Conservation (phyloP, 2,797 vertebrate genomes). For the Coranthus polyacanthus region DNA sequence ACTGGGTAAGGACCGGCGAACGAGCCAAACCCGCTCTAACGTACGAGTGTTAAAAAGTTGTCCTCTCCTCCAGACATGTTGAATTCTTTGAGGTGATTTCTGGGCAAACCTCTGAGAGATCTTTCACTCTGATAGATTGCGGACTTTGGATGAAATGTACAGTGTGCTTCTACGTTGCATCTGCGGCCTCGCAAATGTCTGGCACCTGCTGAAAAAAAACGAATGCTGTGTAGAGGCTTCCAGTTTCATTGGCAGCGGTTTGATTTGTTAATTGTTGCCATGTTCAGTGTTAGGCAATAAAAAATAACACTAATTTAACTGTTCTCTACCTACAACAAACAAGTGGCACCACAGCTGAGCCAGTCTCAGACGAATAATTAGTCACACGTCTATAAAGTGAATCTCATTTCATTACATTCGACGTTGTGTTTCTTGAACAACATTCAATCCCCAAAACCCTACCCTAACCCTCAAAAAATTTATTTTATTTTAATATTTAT, state of each 20-base stretch:
- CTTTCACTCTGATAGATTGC: slow-evolving; percentile 26
- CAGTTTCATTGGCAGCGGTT: background rate
- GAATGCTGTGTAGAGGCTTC: slow-evolving; percentile 5
- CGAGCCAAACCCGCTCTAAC: slow-evolving; percentile 5
- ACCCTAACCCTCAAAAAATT: background rate
- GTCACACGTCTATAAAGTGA: no score
- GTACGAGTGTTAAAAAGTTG: background rate
- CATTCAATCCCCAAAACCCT: no score
- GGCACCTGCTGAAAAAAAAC: background rate
- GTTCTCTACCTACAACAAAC: background rate
- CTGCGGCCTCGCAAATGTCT: background rate
- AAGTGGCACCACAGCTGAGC: background rate
- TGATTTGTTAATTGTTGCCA: background rate
- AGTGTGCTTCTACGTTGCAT: background rate
- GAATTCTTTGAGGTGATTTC: background rate
- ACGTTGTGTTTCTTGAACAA: no score
- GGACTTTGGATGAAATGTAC: slow-evolving; percentile 4
- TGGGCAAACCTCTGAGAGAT: slow-evolving; percentile 29
- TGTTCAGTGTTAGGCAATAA: background rate
- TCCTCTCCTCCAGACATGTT: background rate
- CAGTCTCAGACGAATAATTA: no score
- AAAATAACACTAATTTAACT: background rate
- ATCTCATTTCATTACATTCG: no score
- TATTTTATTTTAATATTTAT: no score
- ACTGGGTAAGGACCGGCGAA: slow-evolving; percentile 84